These are phyloP conservation scores for Leuciscus idus DNA, from an alignment of 2,113 vertebrate genomes.

Conservation along the genomic window DNA sequence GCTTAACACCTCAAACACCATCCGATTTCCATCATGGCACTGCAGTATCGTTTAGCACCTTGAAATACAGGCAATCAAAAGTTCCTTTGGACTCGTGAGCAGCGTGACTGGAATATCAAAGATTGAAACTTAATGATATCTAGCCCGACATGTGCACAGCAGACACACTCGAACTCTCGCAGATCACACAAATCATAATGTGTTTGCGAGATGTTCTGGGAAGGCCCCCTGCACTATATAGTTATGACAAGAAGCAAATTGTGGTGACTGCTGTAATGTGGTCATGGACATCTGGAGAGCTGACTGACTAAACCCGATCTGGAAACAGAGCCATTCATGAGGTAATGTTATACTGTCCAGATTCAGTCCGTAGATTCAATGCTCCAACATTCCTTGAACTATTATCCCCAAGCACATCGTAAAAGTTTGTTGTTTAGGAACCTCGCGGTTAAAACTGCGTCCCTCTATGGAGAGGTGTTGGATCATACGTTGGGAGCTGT, in stretches of 20 bases:
- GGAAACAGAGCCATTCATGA: constrained; percentile 41
- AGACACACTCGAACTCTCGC: constrained; percentile 18
- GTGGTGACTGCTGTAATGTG: constrained; percentile 68
- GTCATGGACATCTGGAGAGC: constrained; percentile 62
- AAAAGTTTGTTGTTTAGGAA: constrained; percentile 41
- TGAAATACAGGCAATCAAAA: constrained; percentile 24
- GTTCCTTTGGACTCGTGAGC: background rate
- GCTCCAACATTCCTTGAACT: constrained; percentile 45
- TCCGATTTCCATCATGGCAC: constrained; percentile 12
- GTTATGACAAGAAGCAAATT: constrained; percentile 71
- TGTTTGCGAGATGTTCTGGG: constrained; percentile 49
- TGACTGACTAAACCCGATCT: constrained; percentile 36
- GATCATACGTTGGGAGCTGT: background rate
- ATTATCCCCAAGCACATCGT: constrained; percentile 31
- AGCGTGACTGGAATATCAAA: constrained; percentile 1
- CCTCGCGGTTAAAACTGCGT: background rate
- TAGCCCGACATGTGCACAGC: constrained; percentile 42
- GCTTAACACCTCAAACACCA: constrained; percentile 33
- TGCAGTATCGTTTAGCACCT: constrained; percentile 7
- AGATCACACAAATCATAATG: constrained; percentile 28
- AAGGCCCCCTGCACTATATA: constrained; percentile 61
- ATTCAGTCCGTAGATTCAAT: constrained; percentile 30
- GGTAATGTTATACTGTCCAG: constrained; percentile 43
- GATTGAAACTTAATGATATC: constrained; percentile 7
- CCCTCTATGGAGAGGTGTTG: background rate